Evolutionary conservation across 2,888 invertebrate species (phyloP).

Genomic region (Catocala sponsa): DNA sequence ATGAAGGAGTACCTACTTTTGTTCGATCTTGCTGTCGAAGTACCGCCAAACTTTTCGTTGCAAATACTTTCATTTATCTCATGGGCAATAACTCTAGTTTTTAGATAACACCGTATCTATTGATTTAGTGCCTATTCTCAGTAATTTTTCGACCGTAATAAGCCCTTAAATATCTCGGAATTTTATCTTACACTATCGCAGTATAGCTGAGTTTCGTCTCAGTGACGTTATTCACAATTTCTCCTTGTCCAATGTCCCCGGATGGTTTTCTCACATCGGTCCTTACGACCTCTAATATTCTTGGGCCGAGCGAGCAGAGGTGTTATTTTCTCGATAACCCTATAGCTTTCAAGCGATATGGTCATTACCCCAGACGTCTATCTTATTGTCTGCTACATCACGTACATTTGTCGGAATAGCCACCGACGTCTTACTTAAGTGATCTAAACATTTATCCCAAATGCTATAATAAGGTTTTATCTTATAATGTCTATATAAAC

Average conservation of each 20-base stretch:
- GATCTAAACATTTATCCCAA: constrained; percentile 53
- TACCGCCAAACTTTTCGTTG: constrained; percentile 30
- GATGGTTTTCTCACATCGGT: constrained; percentile 44
- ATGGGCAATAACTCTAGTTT: constrained; percentile 54
- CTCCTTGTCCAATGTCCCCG: constrained; percentile 23
- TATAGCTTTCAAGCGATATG: constrained; percentile 50
- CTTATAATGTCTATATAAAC: constrained; percentile 40
- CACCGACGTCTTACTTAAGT: constrained; percentile 44
- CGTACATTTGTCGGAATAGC: constrained; percentile 55
- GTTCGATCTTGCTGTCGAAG: constrained; percentile 24
- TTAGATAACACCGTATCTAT: constrained; percentile 58
- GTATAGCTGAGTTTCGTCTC: constrained; percentile 19
- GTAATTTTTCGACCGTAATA: constrained; percentile 58
- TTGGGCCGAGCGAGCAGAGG: constrained; percentile 50
- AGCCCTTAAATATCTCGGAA: constrained; percentile 45
- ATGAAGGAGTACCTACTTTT: constrained; percentile 11
- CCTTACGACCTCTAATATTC: constrained; percentile 55
- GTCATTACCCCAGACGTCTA: constrained; percentile 58
- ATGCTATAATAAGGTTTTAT: constrained; percentile 59
- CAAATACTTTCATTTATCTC: constrained; percentile 56
- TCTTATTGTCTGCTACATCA: constrained; percentile 60
- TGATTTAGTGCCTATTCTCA: constrained; percentile 54
- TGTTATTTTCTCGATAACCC: constrained; percentile 57
- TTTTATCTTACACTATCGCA: constrained; percentile 34
- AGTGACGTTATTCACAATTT: constrained; percentile 29